phyloP scores from a whole-genome alignment of 2,888 invertebrate species.

The Molorchus minor region DNA sequence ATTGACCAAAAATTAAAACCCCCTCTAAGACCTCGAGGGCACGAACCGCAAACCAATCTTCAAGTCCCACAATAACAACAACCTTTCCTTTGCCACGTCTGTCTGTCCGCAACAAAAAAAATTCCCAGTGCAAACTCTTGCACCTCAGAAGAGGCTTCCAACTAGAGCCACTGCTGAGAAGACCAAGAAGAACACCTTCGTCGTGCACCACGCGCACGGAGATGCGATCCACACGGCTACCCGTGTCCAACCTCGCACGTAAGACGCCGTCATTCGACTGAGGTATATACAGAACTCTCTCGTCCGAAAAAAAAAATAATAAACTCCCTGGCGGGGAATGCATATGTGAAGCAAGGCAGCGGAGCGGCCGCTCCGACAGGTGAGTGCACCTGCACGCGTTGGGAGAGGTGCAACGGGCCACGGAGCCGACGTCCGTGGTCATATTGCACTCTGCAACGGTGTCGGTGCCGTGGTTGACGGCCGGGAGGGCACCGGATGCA shows the following conservation, averaged over 20 bases:
- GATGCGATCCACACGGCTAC: constrained; percentile 15
- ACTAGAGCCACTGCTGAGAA: not conserved
- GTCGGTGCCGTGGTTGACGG: not conserved
- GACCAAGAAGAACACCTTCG: constrained; percentile 18
- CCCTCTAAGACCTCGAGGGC: too few species aligned
- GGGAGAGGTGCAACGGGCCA: not conserved
- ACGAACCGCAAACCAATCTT: too few species aligned
- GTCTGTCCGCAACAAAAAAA: too few species aligned
- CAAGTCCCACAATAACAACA: too few species aligned
- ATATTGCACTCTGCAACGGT: not conserved
- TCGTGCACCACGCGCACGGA: constrained; percentile 6
- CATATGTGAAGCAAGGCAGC: constrained; percentile 39
- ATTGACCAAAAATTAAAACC: too few species aligned
- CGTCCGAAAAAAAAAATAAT: constrained; percentile 39
- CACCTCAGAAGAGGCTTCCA: too few species aligned
- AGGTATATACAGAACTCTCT: constrained; percentile 25
- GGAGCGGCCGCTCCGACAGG: constrained; percentile 40
- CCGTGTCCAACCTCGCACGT: constrained; percentile 31
- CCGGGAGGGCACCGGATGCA: not conserved
- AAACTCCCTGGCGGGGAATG: constrained; percentile 49
- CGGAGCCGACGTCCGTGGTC: not conserved
- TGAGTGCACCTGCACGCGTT: constrained; percentile 45
- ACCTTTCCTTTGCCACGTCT: too few species aligned
- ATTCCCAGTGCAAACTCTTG: too few species aligned
- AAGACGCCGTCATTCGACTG: constrained; percentile 43